phyloP scores from a whole-genome alignment of 1,140 invertebrate species.

The Formica selysi region DNA sequence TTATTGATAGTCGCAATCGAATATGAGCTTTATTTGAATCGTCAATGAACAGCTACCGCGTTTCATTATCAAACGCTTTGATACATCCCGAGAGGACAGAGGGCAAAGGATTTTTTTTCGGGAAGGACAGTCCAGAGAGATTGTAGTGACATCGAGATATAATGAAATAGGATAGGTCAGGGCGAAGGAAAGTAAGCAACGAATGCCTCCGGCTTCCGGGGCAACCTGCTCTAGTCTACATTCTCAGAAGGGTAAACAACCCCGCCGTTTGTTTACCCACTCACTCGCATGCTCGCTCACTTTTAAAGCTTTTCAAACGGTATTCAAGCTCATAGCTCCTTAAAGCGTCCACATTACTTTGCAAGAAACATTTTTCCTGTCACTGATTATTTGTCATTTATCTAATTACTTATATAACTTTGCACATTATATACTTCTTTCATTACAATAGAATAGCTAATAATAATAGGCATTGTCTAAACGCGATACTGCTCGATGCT shows the following conservation, averaged over 20 bases:
- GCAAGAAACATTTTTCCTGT: slow-evolving; percentile 42
- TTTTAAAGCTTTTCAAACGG: slow-evolving; percentile 75
- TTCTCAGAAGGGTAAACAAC: slow-evolving; percentile 77
- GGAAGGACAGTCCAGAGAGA: slow-evolving; percentile 15
- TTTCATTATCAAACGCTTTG: not conserved
- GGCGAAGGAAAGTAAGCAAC: slow-evolving; percentile 66
- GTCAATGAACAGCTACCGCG: slow-evolving; percentile 9
- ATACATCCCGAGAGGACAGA: not conserved
- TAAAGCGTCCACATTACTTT: slow-evolving; percentile 68
- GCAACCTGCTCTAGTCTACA: slow-evolving; percentile 68
- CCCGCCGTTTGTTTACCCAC: slow-evolving; percentile 74
- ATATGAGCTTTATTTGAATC: slow-evolving; percentile 34
- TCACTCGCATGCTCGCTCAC: slow-evolving; percentile 66
- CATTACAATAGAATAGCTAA: not conserved
- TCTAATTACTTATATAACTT: not conserved
- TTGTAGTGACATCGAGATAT: slow-evolving; percentile 7
- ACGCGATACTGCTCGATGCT: not conserved
- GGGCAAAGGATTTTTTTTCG: not conserved
- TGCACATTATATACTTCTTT: not conserved
- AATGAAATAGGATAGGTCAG: slow-evolving; percentile 73
- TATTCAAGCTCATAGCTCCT: slow-evolving; percentile 75
- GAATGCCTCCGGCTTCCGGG: slow-evolving; percentile 54
- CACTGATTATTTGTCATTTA: not conserved
- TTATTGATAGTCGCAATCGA: slow-evolving; percentile 22
- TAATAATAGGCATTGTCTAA: not conserved